Evolutionary conservation across 1,140 invertebrate genomes (phyloP).

Genomic region (Agrilus planipennis): DNA sequence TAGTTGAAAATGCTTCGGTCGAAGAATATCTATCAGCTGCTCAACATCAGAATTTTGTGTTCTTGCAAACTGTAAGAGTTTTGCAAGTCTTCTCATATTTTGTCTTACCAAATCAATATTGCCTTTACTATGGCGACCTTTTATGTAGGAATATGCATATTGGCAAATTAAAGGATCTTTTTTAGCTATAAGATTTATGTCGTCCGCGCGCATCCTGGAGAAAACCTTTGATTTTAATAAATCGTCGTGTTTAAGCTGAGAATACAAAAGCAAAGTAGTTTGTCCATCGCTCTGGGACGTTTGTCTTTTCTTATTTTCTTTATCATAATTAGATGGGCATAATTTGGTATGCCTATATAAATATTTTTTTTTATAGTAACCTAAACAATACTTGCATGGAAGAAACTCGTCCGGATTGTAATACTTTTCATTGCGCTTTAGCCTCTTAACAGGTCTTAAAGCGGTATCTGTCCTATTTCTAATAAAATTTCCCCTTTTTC

Average conservation of each 20-base stretch:
- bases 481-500: slow-evolving; percentile 3
- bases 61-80: background rate
- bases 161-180: slow-evolving; percentile 5
- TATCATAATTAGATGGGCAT: slow-evolving; percentile 3
- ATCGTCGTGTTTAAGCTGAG: background rate
- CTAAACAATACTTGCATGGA: slow-evolving; percentile 12
- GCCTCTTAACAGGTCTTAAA: slow-evolving; percentile 1
- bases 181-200: slow-evolving; percentile 3
- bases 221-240: background rate
- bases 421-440: background rate
- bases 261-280: slow-evolving; percentile 1
- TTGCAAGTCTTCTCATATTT: slow-evolving; percentile 4
- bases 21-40: background rate
- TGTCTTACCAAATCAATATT: background rate
- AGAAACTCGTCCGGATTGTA: slow-evolving; percentile 1
- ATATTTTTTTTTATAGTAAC: slow-evolving; percentile 10
- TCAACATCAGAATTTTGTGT: background rate
- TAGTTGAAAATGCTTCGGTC: background rate
- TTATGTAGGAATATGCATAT: background rate
- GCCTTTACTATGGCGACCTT: background rate
- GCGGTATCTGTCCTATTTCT: background rate
- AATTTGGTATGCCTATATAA: slow-evolving; percentile 11
- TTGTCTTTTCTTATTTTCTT: background rate
- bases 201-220: slow-evolving; percentile 2
- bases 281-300: slow-evolving; percentile 5